A percentile compares a stretch with the other conserved stretches of the same genome.
These are phyloP conservation scores for Anhinga anhinga DNA, from an alignment of 2,113 vertebrate genomes.

Conservation along the genomic window DNA sequence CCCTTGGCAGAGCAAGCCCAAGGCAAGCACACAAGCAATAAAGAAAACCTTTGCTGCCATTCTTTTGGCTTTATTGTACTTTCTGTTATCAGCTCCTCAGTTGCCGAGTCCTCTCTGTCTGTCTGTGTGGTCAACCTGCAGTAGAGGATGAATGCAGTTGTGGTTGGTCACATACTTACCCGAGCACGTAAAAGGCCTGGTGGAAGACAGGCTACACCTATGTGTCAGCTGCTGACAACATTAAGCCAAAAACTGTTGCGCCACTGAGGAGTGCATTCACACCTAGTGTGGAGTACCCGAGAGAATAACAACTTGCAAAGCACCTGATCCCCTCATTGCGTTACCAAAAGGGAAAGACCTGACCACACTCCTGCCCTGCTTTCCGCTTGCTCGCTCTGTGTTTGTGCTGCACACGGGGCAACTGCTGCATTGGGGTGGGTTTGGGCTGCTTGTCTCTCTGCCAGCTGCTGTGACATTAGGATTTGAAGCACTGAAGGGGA, in stretches of 20 bases:
- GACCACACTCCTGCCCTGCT: background rate
- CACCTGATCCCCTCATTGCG: fast-evolving
- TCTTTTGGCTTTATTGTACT: background rate
- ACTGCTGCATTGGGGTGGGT: background rate
- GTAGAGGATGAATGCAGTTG: background rate
- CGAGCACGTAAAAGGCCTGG: fast-evolving
- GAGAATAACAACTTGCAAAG: background rate
- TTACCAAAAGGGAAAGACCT: background rate
- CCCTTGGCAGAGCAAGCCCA: background rate
- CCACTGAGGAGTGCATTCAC: background rate
- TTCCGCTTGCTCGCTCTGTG: fast-evolving
- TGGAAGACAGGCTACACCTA: fast-evolving
- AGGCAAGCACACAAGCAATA: background rate
- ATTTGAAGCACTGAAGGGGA: background rate
- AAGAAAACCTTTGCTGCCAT: background rate
- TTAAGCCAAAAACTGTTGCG: background rate
- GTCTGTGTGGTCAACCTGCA: fast-evolving
- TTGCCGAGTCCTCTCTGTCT: background rate
- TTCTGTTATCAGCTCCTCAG: background rate
- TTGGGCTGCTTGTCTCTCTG: background rate
- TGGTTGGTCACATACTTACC: background rate
- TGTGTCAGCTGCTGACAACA: background rate
- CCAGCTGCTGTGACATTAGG: background rate
- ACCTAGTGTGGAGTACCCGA: fast-evolving
- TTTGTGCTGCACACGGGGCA: background rate